Base-by-base conservation (phyloP, 92 coral and sea anemone genomes). In the Zoanthus sansibaricus region DNA sequence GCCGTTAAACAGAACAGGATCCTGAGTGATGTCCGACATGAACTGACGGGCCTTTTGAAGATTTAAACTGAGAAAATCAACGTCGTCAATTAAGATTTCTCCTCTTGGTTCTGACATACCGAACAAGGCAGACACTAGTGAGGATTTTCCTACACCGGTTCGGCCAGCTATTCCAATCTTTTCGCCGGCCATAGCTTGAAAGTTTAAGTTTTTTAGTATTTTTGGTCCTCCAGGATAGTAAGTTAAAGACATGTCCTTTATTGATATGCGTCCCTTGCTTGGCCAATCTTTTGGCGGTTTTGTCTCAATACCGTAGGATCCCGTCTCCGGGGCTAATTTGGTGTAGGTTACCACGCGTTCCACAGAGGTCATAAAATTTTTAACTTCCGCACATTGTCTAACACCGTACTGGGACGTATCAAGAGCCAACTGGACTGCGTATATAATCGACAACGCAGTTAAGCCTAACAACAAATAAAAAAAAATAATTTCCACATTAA, bases 271-370 rank as follows among this genome's bases (percentile, higher is more conserved):
- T 17, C 91, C 91, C 47, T 83, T 71, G 62, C 54, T 83, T 25
- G 91, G 91, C 91, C 91, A 88, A 5, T 75, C 91, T 30, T 33
- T 18, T 11, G 75, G 47, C 9, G 91, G 71, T 52, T 88, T 45
- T 18, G 70, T 88, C 31, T 74, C 69, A n/a, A 30, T 75, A 30
- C 76, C 80, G 72, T 75, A n/a, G n/a, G n/a, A 62, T 37, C 71
- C 83, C 20, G 84, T 61, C 79, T 88, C 88, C 6, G 91, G 83
- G 68, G 49, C 44, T 13, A 88, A 68, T 13, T 88, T 88, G 45
- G 87, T 82, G 64, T 88, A 88, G n/a, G 86, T 86, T 10, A 88
- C 66, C 18, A 88, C 84, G 42, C 91, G 91, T 66, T 88, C 91
- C 17, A 88, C 91, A 15, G 91, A 88, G n/a, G 86, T 86, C 91